These are phyloP conservation scores for Nothoprocta pentlandii DNA, from an alignment of 2,113 vertebrate species.

Conservation along the genomic window DNA sequence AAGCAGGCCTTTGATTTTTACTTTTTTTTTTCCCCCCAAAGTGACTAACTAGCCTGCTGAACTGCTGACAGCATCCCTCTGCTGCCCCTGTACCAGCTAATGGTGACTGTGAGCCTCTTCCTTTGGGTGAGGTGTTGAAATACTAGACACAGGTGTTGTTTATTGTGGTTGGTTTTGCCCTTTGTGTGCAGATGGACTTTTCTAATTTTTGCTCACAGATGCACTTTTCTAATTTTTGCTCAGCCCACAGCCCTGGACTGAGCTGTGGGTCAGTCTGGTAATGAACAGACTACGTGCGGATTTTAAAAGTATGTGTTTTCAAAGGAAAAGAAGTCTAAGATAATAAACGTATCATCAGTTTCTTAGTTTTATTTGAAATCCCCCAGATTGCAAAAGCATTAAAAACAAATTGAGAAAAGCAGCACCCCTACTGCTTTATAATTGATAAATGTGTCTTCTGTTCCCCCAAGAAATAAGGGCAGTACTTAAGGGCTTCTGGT, in stretches of 20 bases:
- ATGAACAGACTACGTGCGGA: background rate
- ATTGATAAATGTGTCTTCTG: background rate
- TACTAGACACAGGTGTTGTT: background rate
- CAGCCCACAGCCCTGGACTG: no score
- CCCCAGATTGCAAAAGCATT: background rate
- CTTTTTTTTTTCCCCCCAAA: background rate
- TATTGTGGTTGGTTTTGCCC: background rate
- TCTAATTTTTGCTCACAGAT: background rate
- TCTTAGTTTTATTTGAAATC: background rate
- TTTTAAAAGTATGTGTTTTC: background rate
- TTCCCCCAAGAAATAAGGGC: background rate
- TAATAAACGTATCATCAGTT: background rate
- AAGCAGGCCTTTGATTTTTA: background rate
- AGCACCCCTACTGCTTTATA: background rate
- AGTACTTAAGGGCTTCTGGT: background rate
- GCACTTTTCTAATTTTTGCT: background rate
- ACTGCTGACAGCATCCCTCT: background rate
- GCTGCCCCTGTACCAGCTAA: background rate
- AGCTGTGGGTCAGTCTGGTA: no score
- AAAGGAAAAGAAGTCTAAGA: background rate
- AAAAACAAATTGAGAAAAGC: background rate
- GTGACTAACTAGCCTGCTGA: background rate
- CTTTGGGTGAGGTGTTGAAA: rapidly evolving
- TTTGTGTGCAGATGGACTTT: background rate
- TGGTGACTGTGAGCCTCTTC: background rate